These are phyloP conservation scores for Dryobotodes eremita DNA, from an alignment of 2,888 invertebrate species.

Conservation along the genomic window DNA sequence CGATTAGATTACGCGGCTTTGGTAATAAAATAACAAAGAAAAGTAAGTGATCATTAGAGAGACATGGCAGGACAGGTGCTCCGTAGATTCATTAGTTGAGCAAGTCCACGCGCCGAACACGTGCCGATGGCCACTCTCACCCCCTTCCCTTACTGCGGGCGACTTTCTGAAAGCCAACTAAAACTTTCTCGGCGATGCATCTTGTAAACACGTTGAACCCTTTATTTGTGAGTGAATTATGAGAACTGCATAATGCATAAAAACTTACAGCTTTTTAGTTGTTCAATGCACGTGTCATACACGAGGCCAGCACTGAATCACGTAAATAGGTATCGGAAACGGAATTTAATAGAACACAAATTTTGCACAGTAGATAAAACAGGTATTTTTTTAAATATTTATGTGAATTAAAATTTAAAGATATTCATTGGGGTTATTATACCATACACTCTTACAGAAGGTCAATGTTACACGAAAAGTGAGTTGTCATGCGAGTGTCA, in stretches of 20 bases:
- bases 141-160: constrained; percentile 62
- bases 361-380: neutral
- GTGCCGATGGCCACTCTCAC: constrained; percentile 61
- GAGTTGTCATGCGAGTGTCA: neutral
- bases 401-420: neutral
- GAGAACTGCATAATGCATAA: constrained; percentile 46
- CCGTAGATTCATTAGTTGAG: constrained; percentile 39
- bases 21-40: constrained; percentile 11
- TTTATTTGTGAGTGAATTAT: constrained; percentile 70
- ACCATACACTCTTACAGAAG: neutral
- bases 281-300: constrained; percentile 57
- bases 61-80: constrained; percentile 38
- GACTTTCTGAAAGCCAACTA: constrained; percentile 65
- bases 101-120: constrained; percentile 65
- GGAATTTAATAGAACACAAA: constrained; percentile 6
- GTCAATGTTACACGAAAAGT: neutral
- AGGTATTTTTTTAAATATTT: neutral
- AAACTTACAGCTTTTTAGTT: constrained; percentile 39
- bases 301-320: constrained; percentile 34
- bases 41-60: constrained; percentile 4
- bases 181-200: constrained; percentile 65
- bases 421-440: constrained; percentile 8
- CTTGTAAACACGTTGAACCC: constrained; percentile 67
- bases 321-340: constrained; percentile 9
- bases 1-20: neutral